A percentile compares a stretch with the other conserved stretches of the same genome.
These are phyloP conservation scores for Automeris io DNA, from an alignment of 2,888 invertebrate species.

Conservation along the genomic window DNA sequence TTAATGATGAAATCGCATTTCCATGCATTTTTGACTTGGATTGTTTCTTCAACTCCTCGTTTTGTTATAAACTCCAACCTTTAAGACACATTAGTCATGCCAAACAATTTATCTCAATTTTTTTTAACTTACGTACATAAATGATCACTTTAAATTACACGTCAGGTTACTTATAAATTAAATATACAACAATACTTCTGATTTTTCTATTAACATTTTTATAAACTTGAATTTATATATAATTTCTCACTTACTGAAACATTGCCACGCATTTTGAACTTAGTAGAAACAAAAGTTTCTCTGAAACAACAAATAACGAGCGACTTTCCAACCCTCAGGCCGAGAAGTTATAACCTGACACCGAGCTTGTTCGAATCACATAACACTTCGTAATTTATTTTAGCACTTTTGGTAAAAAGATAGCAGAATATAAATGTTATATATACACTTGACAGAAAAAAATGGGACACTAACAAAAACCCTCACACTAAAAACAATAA, in stretches of 20 bases:
- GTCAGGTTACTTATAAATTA: neutral
- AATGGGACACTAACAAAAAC: no score
- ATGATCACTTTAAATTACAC: neutral
- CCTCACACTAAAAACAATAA: no score
- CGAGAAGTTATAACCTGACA: neutral
- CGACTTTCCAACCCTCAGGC: neutral
- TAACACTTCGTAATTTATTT: neutral
- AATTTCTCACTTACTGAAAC: neutral
- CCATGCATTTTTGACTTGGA: no score
- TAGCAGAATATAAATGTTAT: neutral
- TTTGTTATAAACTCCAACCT: no score
- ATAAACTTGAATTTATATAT: neutral
- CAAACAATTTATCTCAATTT: neutral
- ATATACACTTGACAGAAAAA: no score
- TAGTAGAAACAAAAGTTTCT: neutral
- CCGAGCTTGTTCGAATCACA: neutral
- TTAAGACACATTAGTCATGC: neutral
- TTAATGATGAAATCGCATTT: no score
- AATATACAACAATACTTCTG: neutral
- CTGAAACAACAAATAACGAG: neutral
- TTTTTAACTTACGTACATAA: neutral
- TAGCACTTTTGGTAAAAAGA: neutral
- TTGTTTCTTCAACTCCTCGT: no score
- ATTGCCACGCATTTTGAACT: neutral
- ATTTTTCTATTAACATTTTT: neutral